These are phyloP conservation scores for Syrphus vitripennis DNA, from an alignment of 2,888 invertebrate genomes.

Conservation along the genomic window DNA sequence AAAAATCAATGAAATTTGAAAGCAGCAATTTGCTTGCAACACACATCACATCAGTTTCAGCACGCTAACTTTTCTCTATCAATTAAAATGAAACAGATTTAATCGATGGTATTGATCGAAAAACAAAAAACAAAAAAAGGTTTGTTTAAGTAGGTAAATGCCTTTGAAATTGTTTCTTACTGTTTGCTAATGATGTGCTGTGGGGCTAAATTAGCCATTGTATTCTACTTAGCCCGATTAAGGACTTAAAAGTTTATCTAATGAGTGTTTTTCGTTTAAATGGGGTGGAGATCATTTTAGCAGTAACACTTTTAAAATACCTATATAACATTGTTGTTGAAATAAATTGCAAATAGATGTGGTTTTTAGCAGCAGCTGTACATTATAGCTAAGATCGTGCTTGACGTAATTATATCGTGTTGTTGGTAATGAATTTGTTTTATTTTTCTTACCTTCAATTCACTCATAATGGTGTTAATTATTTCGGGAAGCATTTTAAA, in stretches of 20 bases:
- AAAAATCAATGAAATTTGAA: constrained; percentile 19
- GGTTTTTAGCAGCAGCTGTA: constrained; percentile 5
- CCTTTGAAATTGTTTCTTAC: constrained; percentile 29
- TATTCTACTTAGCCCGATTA: constrained; percentile 10
- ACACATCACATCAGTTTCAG: too few relatives aligned
- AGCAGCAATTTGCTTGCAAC: not conserved
- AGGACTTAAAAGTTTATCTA: constrained; percentile 6
- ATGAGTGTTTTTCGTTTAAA: not conserved
- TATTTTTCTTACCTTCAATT: not conserved
- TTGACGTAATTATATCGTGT: constrained; percentile 7
- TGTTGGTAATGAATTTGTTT: constrained; percentile 5
- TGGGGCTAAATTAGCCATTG: not conserved
- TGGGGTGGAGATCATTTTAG: not conserved
- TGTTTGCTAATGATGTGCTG: not conserved
- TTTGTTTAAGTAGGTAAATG: constrained; percentile 2
- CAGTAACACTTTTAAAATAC: not conserved
- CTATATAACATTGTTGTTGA: not conserved
- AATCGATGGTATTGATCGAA: constrained; percentile 21
- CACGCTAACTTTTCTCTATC: not conserved
- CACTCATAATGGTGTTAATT: not conserved
- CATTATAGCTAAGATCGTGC: not conserved
- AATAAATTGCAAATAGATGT: constrained; percentile 3
- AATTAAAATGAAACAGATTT: constrained; percentile 12
- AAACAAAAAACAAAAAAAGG: not conserved
- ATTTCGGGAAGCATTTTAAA: not conserved